phyloP scores from a whole-genome alignment of 2,797 vertebrate genomes.

The Thalassophryne amazonica region DNA sequence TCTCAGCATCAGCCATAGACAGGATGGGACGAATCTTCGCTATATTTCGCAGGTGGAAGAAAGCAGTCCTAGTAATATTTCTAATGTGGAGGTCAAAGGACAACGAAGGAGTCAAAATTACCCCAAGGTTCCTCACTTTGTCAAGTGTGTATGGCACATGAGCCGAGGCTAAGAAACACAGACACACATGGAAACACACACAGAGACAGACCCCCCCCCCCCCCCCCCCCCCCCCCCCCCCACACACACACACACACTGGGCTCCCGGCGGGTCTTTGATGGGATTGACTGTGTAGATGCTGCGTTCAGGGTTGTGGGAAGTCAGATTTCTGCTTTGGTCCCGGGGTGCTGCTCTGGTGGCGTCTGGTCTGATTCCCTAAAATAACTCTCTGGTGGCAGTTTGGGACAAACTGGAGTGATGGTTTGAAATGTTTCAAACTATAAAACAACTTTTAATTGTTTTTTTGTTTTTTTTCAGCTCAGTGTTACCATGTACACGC shows the following conservation, averaged over 20 bases:
- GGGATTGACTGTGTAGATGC: constrained; percentile 4
- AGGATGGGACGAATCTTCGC: no score
- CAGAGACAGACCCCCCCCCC: no score
- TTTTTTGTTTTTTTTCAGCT: not conserved
- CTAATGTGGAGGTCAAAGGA: no score
- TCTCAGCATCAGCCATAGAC: no score
- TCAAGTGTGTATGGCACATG: no score
- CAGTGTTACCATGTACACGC: not conserved
- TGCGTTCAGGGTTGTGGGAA: constrained; percentile 3
- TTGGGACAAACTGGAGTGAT: constrained; percentile 34
- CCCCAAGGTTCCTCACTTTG: no score
- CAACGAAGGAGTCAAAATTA: no score
- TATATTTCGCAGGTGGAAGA: no score
- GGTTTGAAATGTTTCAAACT: constrained; percentile 12
- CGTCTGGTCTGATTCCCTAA: constrained; percentile 64
- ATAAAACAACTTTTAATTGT: no score
- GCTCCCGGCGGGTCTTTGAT: constrained; percentile 11
- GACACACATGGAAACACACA: no score
- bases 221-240: constrained; percentile 27
- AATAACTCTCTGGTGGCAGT: constrained; percentile 65
- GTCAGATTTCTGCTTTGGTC: constrained; percentile 33
- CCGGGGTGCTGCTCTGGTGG: constrained; percentile 41
- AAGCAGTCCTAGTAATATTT: no score
- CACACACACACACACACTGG: constrained; percentile 6
- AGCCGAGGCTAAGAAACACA: no score